phyloP scores from a whole-genome alignment of 2,888 invertebrate species.

The Ennomos fuscantarius region DNA sequence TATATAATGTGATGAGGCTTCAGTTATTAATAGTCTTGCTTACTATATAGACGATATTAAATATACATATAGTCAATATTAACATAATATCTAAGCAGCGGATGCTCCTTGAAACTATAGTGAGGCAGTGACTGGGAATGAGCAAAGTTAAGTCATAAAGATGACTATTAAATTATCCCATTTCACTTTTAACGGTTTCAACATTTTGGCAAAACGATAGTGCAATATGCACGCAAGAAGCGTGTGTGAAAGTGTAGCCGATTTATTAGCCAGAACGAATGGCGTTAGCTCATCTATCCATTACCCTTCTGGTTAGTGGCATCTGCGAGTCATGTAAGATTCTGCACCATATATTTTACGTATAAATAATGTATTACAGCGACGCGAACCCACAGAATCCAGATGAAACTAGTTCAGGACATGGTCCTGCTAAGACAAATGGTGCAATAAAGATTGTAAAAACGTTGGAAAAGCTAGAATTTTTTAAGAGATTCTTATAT shows the following conservation, averaged over 20 bases:
- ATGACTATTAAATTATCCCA: conserved; percentile 3
- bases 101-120: too few relatives aligned
- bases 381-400: not conserved
- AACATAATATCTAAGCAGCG: too few relatives aligned
- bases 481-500: too few relatives aligned
- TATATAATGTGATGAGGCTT: too few relatives aligned
- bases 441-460: too few relatives aligned
- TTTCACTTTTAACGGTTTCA: conserved; percentile 34
- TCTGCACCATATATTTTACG: conserved; percentile 1
- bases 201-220: conserved; percentile 32
- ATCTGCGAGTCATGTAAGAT: conserved; percentile 10
- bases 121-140: too few relatives aligned
- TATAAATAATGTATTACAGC: not conserved
- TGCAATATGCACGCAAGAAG: conserved; percentile 37
- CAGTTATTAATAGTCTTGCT: too few relatives aligned
- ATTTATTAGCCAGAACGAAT: conserved; percentile 41
- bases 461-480: too few relatives aligned
- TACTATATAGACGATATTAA: too few relatives aligned
- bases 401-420: not conserved
- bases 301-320: conserved; percentile 10
- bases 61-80: too few relatives aligned
- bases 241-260: conserved; percentile 38
- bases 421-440: not conserved
- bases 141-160: conserved; percentile 3
- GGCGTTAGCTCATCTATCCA: conserved; percentile 20